phyloP scores from a whole-genome alignment of 2,888 invertebrate species.

The Tetrapedia diversipes region DNA sequence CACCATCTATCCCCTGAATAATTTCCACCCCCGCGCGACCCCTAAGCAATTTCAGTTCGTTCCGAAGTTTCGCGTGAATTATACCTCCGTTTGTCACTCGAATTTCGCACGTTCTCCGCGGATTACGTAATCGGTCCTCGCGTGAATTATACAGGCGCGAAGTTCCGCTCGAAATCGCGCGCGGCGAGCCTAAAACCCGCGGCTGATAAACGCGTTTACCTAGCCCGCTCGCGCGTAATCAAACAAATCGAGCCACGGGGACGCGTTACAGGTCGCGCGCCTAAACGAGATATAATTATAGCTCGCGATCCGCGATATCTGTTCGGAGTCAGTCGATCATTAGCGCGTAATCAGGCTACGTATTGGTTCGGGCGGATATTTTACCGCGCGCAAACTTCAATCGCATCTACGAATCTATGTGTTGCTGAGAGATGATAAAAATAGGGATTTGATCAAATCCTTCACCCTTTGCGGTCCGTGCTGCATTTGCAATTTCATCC shows the following conservation, averaged over 20 bases:
- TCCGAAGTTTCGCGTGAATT: too few species aligned
- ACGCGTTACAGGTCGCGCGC: slow-evolving; percentile 24
- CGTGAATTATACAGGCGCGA: slow-evolving; percentile 1
- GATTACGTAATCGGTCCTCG: background rate
- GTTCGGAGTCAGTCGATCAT: slow-evolving; percentile 40
- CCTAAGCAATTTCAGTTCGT: background rate
- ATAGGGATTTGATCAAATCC: too few species aligned
- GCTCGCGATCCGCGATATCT: slow-evolving; percentile 30
- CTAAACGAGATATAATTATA: slow-evolving; percentile 47
- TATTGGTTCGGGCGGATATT: slow-evolving; percentile 47
- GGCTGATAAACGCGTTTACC: slow-evolving; percentile 27
- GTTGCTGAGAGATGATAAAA: background rate
- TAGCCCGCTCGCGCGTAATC: slow-evolving; percentile 5
- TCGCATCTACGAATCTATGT: slow-evolving; percentile 4
- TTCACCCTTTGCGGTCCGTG: too few species aligned
- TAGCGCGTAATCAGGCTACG: slow-evolving; percentile 57
- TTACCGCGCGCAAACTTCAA: slow-evolving; percentile 48
- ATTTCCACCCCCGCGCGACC: background rate
- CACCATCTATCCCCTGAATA: too few species aligned
- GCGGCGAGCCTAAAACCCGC: slow-evolving; percentile 1
- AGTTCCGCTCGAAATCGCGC: slow-evolving; percentile 6
- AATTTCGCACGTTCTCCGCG: background rate
- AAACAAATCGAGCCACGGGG: slow-evolving; percentile 44
- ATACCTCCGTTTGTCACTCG: background rate
- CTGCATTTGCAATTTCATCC: too few species aligned